Conservation (phyloP, 2,797 vertebrate genomes). For the Sciaenops ocellatus region DNA sequence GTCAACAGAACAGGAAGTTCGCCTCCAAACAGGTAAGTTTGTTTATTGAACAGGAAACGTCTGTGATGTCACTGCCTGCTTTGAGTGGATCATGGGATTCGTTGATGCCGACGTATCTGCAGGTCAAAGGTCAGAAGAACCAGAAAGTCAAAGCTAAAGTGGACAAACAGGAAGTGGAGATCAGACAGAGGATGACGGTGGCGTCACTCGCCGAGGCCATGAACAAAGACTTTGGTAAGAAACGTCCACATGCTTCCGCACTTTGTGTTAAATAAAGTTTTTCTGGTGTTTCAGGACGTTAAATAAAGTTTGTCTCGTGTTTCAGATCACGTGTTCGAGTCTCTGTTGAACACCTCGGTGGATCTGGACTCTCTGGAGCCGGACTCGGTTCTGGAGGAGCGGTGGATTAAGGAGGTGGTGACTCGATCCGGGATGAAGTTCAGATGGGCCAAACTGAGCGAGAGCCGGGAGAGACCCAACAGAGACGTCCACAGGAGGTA, state of each 20-base stretch:
- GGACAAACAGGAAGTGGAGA: constrained; percentile 89
- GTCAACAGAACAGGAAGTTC: constrained; percentile 56
- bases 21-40: constrained; percentile 77
- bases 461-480: constrained; percentile 85
- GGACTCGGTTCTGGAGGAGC: constrained; percentile 85
- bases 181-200: constrained; percentile 88
- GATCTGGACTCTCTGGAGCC: constrained; percentile 86
- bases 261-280: background rate
- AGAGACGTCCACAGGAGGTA: constrained; percentile 90
- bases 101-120: background rate
- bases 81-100: no score
- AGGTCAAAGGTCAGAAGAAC: constrained; percentile 77
- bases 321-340: constrained; percentile 90
- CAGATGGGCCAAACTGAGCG: constrained; percentile 87
- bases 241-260: background rate
- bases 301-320: background rate
- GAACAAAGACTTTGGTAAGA: constrained; percentile 90
- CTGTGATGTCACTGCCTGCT: no score
- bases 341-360: constrained; percentile 86
- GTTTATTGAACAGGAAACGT: background rate
- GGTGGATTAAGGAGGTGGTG: constrained; percentile 90
- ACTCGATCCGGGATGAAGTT: constrained; percentile 92
- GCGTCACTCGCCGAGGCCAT: constrained; percentile 91
- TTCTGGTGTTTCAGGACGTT: background rate
- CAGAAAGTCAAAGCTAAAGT: constrained; percentile 70